Base-by-base conservation (phyloP, 1,140 invertebrate genomes). In the Orius laevigatus region DNA sequence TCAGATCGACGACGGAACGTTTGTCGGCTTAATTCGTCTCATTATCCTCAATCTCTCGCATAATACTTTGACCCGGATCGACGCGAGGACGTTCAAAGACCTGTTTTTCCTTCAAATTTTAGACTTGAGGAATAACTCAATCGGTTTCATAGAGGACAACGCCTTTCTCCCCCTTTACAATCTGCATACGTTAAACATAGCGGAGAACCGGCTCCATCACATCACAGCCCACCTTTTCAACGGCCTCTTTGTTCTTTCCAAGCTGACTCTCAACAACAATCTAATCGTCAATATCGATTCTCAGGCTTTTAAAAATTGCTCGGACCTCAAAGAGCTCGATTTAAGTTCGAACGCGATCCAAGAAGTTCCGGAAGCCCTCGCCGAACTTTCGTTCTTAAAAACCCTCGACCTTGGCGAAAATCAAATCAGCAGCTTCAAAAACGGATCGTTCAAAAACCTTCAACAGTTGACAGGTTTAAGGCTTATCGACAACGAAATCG, bases 271-370 rank as follows among this genome's bases (percentile, higher is more conserved):
- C 1, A 87, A 87, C 57, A 82, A 84, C 53, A 92, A 92, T 67
- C 66, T 79, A 47, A 75, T 93, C 11, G 74, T 77, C n/a, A 76
- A 69, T 52, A 73, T 92, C 50, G 82, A 89, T 61, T 67, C 73
- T 9, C 76, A 82, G 55, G 80, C 89, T n/a, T 92, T 92, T 59
- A 78, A 77, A 64, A 95, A 90, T 65, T 84, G 84, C 59, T 88
- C 84, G 3, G 83, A 84, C 56, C 66, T 93, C n/a, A 86, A 86
- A 64, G 86, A 91, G 57, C 66, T 96, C 2, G 85, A 90, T 67
- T 67, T 94, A 16, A 83, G 85, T 59, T 79, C 82, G 12, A 95
- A 95, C 66, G 74, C 79, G 53, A 63, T 94, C 42, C 69, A 74
- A 42, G 69, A 76, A 41, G 78, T 95, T 32, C 90, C 91, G 2